Evolutionary conservation across 2,113 vertebrate species (phyloP), one percentile per base, ranked within the genome.

Genomic region (Corydoras sp.): DNA sequence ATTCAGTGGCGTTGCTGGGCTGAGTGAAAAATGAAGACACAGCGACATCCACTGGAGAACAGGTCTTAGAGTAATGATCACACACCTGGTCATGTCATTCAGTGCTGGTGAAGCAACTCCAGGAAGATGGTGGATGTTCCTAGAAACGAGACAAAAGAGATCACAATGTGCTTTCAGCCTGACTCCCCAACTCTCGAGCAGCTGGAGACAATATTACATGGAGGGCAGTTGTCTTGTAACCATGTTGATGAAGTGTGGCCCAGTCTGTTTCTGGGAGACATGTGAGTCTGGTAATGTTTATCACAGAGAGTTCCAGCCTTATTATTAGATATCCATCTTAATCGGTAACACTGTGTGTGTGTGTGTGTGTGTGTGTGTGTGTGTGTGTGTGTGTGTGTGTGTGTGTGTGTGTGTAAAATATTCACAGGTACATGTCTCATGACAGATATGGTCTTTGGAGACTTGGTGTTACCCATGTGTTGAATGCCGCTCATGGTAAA

Each of bases 231-330:
- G 13, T 95, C 93, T 32, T 92, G 92, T 86, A 90, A 86, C 62
- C 93, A 89, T 0, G 90, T 88, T 51, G 93, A 97, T 31, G 93
- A 98, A 88, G 95, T 97, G 9, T 97, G 93, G 94, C 95, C 93
- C 4, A 91, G 92, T 70, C 88, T 98, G 74, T 93, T 91, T 82
- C 83, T 98, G 73, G 95, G 95, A 81, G 95, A 97, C 77, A 92
- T 92, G 94, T 97, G 82, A 94, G 94, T 92, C 58, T 74, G 9
- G 32, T 29, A 10, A 9, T 63, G 49, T 73, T 13, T 68, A 31
- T 31, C 24, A 63, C 56, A 43, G 35, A 43, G 35, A 43, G 35
- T 43, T 43, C 7, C 7, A 5, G 35, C 35, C 7, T 43, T 43
- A 8, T 43, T 43, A 43, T 43, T 43, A 43, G 35, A 43, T 43